Percentiles rank a stretch among this genome's conserved stretches.
These are phyloP conservation scores for Rhynchotus rufescens DNA, from an alignment of 2,797 vertebrate genomes.

Conservation along the genomic window DNA sequence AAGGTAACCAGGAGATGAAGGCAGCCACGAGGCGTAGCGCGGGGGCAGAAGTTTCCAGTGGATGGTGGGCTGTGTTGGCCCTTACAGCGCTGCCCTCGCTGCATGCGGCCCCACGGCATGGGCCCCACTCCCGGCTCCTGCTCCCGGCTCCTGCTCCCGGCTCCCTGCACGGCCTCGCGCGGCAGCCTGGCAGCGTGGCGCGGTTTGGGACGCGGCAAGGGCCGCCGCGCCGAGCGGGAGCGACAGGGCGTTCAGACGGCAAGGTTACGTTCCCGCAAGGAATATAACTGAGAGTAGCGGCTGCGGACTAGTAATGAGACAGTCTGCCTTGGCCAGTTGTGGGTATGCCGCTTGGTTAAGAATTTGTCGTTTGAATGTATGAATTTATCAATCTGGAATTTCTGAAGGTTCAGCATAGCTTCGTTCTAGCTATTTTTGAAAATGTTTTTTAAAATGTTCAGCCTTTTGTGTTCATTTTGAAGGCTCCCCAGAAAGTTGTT, in stretches of 20 bases:
- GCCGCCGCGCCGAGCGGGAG: conserved; percentile 48
- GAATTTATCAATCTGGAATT: conserved; percentile 3
- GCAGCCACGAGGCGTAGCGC: fast-evolving
- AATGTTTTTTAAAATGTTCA: background rate
- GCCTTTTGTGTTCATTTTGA: background rate
- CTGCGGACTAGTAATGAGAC: conserved; percentile 28
- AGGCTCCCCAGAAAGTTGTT: background rate
- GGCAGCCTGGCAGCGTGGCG: conserved; percentile 39
- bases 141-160: background rate
- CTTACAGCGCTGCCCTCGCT: background rate
- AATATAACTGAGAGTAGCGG: conserved; percentile 44
- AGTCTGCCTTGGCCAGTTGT: conserved; percentile 30
- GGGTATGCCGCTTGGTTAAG: background rate
- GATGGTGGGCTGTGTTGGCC: background rate
- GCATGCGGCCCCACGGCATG: conserved; percentile 40
- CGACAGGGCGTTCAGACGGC: conserved; percentile 63
- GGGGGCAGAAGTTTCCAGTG: background rate
- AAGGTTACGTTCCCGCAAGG: conserved; percentile 43
- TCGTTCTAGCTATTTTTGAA: background rate
- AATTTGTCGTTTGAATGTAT: background rate
- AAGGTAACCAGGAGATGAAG: background rate
- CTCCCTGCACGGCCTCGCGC: conserved; percentile 59
- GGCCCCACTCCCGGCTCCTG: no score
- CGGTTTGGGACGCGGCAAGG: conserved; percentile 51
- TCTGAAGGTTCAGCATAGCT: background rate